These are phyloP conservation scores for Magallana ariakensis DNA, from an alignment of 1,140 invertebrate species.

Conservation along the genomic window DNA sequence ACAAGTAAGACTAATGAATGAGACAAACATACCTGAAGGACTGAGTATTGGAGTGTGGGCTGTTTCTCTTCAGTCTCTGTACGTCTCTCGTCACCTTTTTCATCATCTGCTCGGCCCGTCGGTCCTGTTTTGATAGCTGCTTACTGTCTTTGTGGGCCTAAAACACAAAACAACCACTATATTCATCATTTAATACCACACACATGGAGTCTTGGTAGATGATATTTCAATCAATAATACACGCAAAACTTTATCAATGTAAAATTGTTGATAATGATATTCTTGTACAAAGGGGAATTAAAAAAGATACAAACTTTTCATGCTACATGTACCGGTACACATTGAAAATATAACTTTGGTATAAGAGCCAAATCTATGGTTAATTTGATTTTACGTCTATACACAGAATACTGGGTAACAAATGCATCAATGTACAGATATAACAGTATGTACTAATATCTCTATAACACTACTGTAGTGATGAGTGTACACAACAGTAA, in stretches of 20 bases:
- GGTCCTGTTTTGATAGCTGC: constrained; percentile 67
- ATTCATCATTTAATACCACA: neutral
- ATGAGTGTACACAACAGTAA: constrained; percentile 7
- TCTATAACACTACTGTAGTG: neutral
- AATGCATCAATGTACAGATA: neutral
- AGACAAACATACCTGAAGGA: constrained; percentile 90
- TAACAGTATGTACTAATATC: neutral
- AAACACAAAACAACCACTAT: neutral
- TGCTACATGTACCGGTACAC: neutral
- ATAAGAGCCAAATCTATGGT: neutral
- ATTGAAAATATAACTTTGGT: neutral
- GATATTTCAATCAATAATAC: too few relatives aligned
- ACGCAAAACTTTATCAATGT: too few relatives aligned
- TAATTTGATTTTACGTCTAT: neutral
- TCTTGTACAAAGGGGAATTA: too few relatives aligned
- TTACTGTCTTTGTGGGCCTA: constrained; percentile 39
- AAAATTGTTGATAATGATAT: too few relatives aligned
- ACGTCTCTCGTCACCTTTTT: constrained; percentile 82
- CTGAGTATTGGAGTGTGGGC: constrained; percentile 92
- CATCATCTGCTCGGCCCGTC: constrained; percentile 70
- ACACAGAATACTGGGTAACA: neutral
- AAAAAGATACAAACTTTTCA: neutral
- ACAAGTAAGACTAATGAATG: too few relatives aligned
- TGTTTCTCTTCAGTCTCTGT: constrained; percentile 92
- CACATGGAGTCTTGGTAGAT: neutral